Evolutionary conservation across 2,888 invertebrate species (phyloP).

Genomic region (Ceriagrion tenellum): DNA sequence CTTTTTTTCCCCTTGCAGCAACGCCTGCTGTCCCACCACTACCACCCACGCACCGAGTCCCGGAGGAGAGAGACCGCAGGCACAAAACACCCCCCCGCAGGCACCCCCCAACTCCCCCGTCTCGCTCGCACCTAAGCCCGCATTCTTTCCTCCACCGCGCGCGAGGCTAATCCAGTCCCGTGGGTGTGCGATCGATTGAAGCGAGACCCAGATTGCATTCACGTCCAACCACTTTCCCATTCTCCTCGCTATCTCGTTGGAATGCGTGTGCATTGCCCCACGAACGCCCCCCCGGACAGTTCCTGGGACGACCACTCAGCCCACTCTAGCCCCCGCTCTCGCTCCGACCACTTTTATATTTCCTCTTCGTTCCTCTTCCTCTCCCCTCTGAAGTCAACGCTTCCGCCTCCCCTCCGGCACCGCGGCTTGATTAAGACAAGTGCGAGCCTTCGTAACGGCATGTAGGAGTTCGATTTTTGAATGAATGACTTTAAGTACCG

Average conservation of each 20-base stretch:
- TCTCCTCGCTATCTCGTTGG: no score
- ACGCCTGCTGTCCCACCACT: background rate
- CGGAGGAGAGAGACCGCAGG: background rate
- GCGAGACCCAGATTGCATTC: background rate
- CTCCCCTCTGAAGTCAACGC: no score
- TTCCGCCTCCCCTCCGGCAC: background rate
- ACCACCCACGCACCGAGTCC: background rate
- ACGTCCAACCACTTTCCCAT: background rate
- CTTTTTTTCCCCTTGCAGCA: background rate
- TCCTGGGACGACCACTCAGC: no score
- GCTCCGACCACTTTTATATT: no score
- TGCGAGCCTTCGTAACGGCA: background rate
- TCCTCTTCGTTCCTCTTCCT: no score
- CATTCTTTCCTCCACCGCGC: background rate
- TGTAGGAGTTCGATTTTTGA: background rate
- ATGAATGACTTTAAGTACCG: background rate
- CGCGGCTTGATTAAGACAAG: slow-evolving; percentile 18
- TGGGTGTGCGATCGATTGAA: background rate
- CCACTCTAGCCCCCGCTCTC: no score
- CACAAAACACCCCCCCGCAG: background rate
- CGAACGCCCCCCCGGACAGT: no score
- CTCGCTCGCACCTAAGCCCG: background rate
- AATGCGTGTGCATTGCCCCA: no score
- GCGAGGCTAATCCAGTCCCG: background rate
- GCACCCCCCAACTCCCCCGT: background rate